Base-by-base conservation (phyloP, 2,888 invertebrate species). In the Melieria omissa region DNA sequence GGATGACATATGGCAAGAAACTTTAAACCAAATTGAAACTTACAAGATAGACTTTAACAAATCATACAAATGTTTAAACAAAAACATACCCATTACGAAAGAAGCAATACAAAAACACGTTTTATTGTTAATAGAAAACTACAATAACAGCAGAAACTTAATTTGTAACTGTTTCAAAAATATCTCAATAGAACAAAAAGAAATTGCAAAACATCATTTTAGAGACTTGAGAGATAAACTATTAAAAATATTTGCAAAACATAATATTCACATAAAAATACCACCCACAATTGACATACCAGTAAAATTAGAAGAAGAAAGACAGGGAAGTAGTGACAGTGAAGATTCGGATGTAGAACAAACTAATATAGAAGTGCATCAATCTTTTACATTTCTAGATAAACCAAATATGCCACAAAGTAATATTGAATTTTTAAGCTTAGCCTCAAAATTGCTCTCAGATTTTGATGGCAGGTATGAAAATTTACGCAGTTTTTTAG, bases 21-120 rank as follows among this genome's bases (percentile, higher is more conserved):
- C n/a, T 45, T n/a, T 62, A 62, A 62, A 62, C 45, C 42, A 62
- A 62, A 44, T 62, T 62, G 62, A 62, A 42, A 44, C 46, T 62
- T n/a, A 44, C 44, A 62, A 62, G 46, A 62, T n/a, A 58, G n/a
- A 42, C 41, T 6, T 58, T 29, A 58, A 42, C 10, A 58, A 58
- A 58, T 58, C 58, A 42, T 62, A 62, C 44, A 62, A 62, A 62
- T 62, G 62, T 10, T 45, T 62, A 10, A 44, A n/a, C n/a, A n/a
- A n/a, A n/a, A 45, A 47, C 45, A 61, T 44, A 62, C 44, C 41
- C 44, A 45, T 62, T 62, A 62, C 44, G 12, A 62, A 62, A 62
- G 5, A 62, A 45, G 45, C n/a, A n/a, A 44, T 61, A 44, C 61
- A 61, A 42, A 61, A 61, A 61, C 61, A 61, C n/a, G 61, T 41